Conservation (phyloP, 1,140 invertebrate genomes). For the Aphis craccivora region DNA sequence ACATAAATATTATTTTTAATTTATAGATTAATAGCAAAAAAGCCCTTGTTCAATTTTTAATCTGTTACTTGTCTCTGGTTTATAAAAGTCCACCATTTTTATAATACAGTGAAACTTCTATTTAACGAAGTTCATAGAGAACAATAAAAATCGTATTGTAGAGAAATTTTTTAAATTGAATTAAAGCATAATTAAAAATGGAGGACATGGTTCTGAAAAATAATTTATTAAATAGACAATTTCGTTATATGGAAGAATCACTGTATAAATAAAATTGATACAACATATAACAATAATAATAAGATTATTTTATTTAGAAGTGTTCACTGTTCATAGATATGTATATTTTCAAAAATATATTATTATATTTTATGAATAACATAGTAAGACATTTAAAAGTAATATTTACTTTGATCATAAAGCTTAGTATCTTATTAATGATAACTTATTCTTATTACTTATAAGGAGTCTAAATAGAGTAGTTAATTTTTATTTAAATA, state of each 20-base stretch:
- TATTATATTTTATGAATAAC: neutral
- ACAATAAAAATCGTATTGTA: no score
- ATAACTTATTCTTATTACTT: no score
- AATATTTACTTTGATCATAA: neutral
- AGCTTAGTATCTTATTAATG: no score
- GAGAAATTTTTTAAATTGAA: no score
- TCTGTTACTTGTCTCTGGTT: neutral
- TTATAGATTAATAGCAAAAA: neutral
- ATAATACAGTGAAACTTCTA: no score
- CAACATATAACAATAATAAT: neutral
- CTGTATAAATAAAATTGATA: neutral
- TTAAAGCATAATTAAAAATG: no score
- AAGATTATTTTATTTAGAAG: neutral
- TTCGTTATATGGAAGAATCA: no score
- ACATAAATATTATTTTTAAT: neutral
- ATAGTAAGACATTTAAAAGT: neutral
- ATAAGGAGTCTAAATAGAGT: no score
- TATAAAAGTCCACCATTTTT: neutral
- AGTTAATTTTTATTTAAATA: no score
- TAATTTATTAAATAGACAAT: no score
- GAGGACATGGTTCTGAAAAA: no score
- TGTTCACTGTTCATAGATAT: neutral
- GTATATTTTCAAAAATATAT: neutral
- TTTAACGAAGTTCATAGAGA: no score
- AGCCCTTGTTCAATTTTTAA: neutral